Evolutionary conservation across 2,113 vertebrate species (phyloP).

Genomic region (Platysternon megacephalum): DNA sequence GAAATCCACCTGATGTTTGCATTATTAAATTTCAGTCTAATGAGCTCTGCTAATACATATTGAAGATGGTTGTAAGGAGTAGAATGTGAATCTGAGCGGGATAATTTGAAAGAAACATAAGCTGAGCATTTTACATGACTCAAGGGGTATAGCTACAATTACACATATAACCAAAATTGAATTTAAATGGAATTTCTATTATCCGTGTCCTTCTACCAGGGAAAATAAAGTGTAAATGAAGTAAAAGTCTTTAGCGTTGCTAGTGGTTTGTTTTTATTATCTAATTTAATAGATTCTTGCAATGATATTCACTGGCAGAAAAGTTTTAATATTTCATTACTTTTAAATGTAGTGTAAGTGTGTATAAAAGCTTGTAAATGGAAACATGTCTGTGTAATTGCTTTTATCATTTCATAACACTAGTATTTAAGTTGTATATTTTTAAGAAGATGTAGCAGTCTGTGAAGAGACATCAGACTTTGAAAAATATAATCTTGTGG

Average conservation of each 20-base stretch:
- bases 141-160: conserved; percentile 95
- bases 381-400: conserved; percentile 64
- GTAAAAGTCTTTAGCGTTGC: conserved; percentile 87
- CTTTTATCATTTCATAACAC: neutral
- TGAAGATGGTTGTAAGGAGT: conserved; percentile 88
- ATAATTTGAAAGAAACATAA: conserved; percentile 91
- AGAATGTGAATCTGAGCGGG: conserved; percentile 80
- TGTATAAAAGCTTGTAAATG: conserved; percentile 61
- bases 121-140: conserved; percentile 92
- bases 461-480: neutral
- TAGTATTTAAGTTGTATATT: conserved; percentile 15
- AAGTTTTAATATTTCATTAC: conserved; percentile 81
- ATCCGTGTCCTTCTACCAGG: conserved; percentile 82
- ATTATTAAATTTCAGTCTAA: conserved; percentile 99
- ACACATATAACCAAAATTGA: conserved; percentile 92
- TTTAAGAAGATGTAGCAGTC: conserved; percentile 33
- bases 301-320: conserved; percentile 77
- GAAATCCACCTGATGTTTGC: conserved; percentile 98
- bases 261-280: conserved; percentile 86
- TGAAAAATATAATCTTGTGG: conserved; percentile 17
- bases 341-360: conserved; percentile 71
- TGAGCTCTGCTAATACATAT: conserved; percentile 97
- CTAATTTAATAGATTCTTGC: conserved; percentile 85
- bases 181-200: conserved; percentile 90
- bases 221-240: conserved; percentile 94